A percentile compares a stretch with the other conserved stretches of the same genome.
These are phyloP conservation scores for Trichoplax adhaerens DNA, from an alignment of 37 sponge, comb jelly and placozoan species.

Conservation along the genomic window DNA sequence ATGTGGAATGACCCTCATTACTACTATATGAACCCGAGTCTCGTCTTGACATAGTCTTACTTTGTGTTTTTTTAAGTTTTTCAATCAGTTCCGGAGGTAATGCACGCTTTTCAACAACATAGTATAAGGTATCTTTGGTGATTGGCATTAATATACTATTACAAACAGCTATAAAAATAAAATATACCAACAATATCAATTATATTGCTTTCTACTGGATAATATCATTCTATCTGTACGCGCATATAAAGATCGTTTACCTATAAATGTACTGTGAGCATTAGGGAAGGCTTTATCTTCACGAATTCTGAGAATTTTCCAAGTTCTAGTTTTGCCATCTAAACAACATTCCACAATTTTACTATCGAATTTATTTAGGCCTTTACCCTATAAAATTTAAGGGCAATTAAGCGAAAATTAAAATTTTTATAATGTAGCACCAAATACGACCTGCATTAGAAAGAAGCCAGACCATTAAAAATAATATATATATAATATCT, in stretches of 20 bases:
- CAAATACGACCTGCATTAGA: no score
- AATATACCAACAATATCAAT: neutral
- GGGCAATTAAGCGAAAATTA: no score
- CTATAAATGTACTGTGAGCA: conserved; percentile 50
- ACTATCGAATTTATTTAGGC: conserved; percentile 40
- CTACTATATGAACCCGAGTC: no score
- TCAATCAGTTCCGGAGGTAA: no score
- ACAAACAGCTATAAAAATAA: conserved; percentile 40
- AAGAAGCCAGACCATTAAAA: no score
- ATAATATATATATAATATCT: no score
- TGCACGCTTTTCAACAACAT: conserved; percentile 12
- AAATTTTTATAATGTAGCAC: no score
- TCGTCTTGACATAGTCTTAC: no score
- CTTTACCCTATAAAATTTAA: conserved; percentile 13
- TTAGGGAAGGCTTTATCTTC: conserved; percentile 90
- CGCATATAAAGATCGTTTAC: conserved; percentile 22
- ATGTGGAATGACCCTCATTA: no score
- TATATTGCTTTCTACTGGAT: neutral
- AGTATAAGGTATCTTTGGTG: conserved; percentile 43
- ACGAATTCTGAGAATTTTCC: conserved; percentile 70
- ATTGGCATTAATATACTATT: conserved; percentile 48
- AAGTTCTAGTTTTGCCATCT: conserved; percentile 26
- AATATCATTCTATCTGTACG: conserved; percentile 5
- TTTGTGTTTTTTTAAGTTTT: no score
- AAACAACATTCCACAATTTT: conserved; percentile 87